Evolutionary conservation across 1,140 invertebrate species (phyloP).

Genomic region (Samia ricini): DNA sequence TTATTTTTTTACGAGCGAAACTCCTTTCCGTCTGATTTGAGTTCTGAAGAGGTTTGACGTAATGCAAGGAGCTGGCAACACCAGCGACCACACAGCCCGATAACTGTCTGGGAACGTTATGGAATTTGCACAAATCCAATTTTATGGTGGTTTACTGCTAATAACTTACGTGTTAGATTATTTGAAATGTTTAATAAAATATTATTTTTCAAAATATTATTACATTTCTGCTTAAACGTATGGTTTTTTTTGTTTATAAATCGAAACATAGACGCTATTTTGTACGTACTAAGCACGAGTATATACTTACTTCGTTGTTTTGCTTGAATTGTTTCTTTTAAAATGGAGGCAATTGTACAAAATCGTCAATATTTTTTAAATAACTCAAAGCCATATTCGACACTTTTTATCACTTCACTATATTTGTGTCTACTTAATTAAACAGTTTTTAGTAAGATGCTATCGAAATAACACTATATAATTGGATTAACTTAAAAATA

Average conservation of each 20-base stretch:
- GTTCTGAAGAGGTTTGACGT: constrained; percentile 51
- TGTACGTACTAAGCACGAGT: background rate
- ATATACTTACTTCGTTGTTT: background rate
- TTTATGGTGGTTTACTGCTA: constrained; percentile 8
- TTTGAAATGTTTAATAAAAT: background rate
- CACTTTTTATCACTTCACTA: too few species aligned
- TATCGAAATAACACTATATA: too few species aligned
- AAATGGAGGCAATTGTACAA: too few species aligned
- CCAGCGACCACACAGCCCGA: constrained; percentile 41
- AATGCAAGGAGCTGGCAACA: constrained; percentile 49
- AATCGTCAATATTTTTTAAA: too few species aligned
- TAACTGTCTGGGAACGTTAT: background rate
- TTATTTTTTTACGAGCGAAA: background rate
- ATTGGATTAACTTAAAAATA: too few species aligned
- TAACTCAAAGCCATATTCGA: too few species aligned
- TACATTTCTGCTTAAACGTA: background rate
- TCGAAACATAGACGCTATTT: background rate
- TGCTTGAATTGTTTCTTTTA: too few species aligned
- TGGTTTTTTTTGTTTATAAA: background rate
- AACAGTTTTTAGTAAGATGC: too few species aligned
- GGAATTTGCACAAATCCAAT: constrained; percentile 4
- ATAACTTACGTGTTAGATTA: constrained; percentile 9
- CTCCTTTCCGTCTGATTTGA: constrained; percentile 47
- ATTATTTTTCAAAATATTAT: background rate
- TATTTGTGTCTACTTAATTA: too few species aligned